Percentiles rank a stretch among this genome's conserved stretches.
These are phyloP conservation scores for Leptinotarsa defecta DNA, from an alignment of 1,140 invertebrate genomes.

Conservation along the genomic window DNA sequence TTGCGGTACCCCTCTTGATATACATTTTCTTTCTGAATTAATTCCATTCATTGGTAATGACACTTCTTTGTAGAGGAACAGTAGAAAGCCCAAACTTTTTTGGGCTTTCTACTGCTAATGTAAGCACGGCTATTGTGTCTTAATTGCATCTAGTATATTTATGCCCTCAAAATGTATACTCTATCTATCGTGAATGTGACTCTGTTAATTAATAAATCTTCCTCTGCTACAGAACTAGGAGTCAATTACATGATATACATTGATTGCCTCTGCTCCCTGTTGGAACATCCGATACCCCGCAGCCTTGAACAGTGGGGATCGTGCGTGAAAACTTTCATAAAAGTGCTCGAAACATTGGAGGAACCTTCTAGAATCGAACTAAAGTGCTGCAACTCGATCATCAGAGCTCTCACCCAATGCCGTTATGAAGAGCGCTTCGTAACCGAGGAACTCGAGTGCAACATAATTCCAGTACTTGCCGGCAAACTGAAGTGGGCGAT, in stretches of 20 bases:
- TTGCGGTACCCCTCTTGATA: no score
- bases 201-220: neutral
- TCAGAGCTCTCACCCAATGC: slow-evolving; percentile 48
- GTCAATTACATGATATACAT: slow-evolving; percentile 42
- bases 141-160: no score
- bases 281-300: slow-evolving; percentile 46
- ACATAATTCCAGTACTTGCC: slow-evolving; percentile 43
- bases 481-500: slow-evolving; percentile 45
- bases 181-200: neutral
- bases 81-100: no score
- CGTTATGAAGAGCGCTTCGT: slow-evolving; percentile 47
- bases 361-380: slow-evolving; percentile 37
- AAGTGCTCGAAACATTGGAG: slow-evolving; percentile 40
- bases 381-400: slow-evolving; percentile 45
- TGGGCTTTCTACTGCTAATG: no score
- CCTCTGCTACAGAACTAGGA: slow-evolving; percentile 38
- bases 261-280: slow-evolving; percentile 45
- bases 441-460: slow-evolving; percentile 40
- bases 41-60: no score
- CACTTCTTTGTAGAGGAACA: neutral
- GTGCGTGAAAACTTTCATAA: slow-evolving; percentile 41
- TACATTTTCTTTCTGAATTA: no score
- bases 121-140: no score
- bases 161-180: neutral
- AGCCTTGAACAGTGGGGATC: slow-evolving; percentile 37